phyloP scores from a whole-genome alignment of 2,797 vertebrate species.

The Chaetophractus vellerosus region DNA sequence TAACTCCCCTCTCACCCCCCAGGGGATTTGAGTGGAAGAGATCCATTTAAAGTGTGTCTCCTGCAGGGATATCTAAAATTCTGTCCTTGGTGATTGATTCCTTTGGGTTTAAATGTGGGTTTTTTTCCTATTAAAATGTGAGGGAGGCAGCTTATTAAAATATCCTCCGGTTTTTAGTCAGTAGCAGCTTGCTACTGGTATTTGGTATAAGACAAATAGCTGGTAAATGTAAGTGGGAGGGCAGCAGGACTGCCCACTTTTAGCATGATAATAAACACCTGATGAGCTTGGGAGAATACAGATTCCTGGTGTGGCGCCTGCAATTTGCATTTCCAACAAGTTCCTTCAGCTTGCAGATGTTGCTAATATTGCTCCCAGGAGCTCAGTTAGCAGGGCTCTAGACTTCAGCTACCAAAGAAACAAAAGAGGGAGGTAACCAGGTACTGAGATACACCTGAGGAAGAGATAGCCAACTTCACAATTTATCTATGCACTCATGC shows the following conservation, averaged over 20 bases:
- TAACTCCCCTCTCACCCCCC: background rate
- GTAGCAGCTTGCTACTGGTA: background rate
- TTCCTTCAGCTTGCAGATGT: background rate
- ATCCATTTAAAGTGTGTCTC: background rate
- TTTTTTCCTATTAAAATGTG: background rate
- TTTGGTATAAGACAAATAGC: background rate
- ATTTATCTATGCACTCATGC: background rate
- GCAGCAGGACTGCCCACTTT: background rate
- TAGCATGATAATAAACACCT: background rate
- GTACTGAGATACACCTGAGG: background rate
- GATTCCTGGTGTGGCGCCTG: background rate
- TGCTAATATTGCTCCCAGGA: background rate
- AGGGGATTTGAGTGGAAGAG: background rate
- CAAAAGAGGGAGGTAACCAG: background rate
- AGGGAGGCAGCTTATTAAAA: background rate
- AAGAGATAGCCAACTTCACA: background rate
- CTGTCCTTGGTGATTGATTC: background rate
- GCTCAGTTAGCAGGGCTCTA: background rate
- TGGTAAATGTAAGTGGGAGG: background rate
- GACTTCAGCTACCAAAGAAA: background rate
- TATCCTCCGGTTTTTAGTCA: background rate
- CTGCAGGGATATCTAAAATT: background rate
- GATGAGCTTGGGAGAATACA: background rate
- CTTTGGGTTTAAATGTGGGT: background rate
- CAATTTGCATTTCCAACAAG: conserved; percentile 37